Evolutionary conservation across 2,797 vertebrate genomes (phyloP), one percentile per base, ranked within the genome.

Genomic region (Ptychadena robeensis): DNA sequence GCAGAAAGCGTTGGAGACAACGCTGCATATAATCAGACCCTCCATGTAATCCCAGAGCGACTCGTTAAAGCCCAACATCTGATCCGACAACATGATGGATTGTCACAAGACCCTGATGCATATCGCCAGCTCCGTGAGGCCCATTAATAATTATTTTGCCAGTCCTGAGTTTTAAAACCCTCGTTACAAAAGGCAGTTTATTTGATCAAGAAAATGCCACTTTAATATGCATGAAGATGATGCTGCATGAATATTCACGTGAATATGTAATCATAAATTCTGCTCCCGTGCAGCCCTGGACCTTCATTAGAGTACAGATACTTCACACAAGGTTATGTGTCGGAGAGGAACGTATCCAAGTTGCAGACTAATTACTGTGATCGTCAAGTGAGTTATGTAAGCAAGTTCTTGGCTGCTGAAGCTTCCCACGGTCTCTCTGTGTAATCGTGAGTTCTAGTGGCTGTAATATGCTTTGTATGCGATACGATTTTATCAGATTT

Each of bases 191-290:
- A 30, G 72, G 69, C 44, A 75, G 35, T 75, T 44, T 82, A 40
- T 82, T 82, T 82, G 64, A 75, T 82, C 65, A 69, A 35, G 65
- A 68, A 75, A 61, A 34, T 37, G 48, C 27, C 4, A 31, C 15
- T 59, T 68, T 68, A 82, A 82, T 82, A 82, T 75, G 59, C 72
- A 82, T 68, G 12, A 82, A 66, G 12, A 75, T 28, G 65, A 30
- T 22, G 18, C 31, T n/a, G 28, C 64, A 75, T 82, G 72, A 82
- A 82, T 82, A 82, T 82, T 75, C 72, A 82, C 22, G 15, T 59
- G 72, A 34, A 61, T 75, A 30, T 57, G 28, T 35, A 38, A 64
- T 75, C 74, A 82, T 82, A 64, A 59, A 75, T 68, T 75, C 44
- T 34, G 25, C 12, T 77, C 30, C 35, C 34, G 64, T 68, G 27